Conservation (phyloP, 1,140 invertebrate species). For the Liolophura sinensis region DNA sequence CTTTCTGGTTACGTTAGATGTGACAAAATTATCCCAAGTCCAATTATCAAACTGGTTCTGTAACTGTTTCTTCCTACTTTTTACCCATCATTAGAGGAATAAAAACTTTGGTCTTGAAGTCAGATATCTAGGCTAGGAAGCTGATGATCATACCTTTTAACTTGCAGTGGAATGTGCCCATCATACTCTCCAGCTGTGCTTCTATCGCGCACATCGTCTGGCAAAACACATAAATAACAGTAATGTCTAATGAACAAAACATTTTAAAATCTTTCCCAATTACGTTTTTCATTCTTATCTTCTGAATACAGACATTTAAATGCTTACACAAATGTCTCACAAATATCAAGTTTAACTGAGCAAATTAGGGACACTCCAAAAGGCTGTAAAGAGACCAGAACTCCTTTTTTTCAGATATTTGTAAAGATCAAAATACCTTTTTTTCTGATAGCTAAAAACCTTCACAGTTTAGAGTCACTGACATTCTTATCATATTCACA, state of each 20-base stretch:
- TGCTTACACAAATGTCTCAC: background rate
- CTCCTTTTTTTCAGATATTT: background rate
- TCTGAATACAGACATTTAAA: background rate
- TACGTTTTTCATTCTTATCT: background rate
- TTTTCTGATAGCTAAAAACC: background rate
- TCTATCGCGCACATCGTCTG: constrained; percentile 64
- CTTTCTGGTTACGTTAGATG: too few species aligned
- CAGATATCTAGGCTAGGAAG: background rate
- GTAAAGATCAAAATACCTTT: background rate
- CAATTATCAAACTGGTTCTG: too few species aligned
- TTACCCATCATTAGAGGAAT: too few species aligned
- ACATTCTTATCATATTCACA: background rate
- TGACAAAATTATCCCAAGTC: too few species aligned
- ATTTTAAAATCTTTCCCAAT: background rate
- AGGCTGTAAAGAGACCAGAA: too few species aligned
- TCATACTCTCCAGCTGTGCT: constrained; percentile 62
- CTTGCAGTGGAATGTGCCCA: constrained; percentile 64
- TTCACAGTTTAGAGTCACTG: background rate
- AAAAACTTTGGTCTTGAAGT: too few species aligned
- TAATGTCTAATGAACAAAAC: background rate
- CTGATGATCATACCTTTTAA: constrained; percentile 60
- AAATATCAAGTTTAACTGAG: background rate
- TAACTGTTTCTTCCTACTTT: too few species aligned
- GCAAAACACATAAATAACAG: constrained; percentile 7
- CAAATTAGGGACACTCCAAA: too few species aligned